Base-by-base conservation (phyloP, 2,797 vertebrate genomes). In the Macropodus opercularis region DNA sequence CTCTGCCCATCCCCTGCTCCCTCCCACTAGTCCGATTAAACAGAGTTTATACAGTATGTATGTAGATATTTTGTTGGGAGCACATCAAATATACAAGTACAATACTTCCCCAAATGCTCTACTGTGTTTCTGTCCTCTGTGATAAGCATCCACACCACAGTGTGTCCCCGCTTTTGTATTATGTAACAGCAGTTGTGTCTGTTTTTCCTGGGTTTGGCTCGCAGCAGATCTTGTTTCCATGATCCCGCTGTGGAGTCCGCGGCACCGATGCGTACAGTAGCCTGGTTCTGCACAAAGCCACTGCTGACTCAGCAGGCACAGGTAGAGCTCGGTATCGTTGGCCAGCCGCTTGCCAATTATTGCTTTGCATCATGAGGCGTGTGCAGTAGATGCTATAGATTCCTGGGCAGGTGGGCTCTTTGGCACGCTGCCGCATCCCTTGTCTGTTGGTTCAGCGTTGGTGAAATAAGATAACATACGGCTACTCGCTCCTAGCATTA, bases 391-490 rank as follows among this genome's bases (percentile, higher is more conserved):
- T n/a, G 53, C 61, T 83, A 80, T 77, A 73, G 84, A 84, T 85
- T 84, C 71, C 66, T 81, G 84, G 84, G 79, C 56, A 77, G 53
- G 56, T 42, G 14, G 55, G 59, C 51, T 63, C 49, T 74, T 76
- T 88, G 86, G 79, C 87, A 53, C 38, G 10, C 51, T 69, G 80
- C 80, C 86, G 63, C 60, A 26, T 68, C 69, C 58, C 71, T n/a
- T 83, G 76, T 84, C 76, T 89, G 85, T 88, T 87, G 85, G 85
- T 84, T 81, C 78, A 75, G 68, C 81, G 87, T 88, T 83, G 78
- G 82, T 89, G 87, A 90, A 90, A 91, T 76, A 62, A 73, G 84
- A 88, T 85, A 88, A 48, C 85, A 85, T 85, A 85, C 89, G 90
- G 84, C 75, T 53, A 62, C 69, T 82, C 81, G 75, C 84, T 74